Evolutionary conservation across 2,888 invertebrate species (phyloP).

Genomic region (Mylabris sibirica): DNA sequence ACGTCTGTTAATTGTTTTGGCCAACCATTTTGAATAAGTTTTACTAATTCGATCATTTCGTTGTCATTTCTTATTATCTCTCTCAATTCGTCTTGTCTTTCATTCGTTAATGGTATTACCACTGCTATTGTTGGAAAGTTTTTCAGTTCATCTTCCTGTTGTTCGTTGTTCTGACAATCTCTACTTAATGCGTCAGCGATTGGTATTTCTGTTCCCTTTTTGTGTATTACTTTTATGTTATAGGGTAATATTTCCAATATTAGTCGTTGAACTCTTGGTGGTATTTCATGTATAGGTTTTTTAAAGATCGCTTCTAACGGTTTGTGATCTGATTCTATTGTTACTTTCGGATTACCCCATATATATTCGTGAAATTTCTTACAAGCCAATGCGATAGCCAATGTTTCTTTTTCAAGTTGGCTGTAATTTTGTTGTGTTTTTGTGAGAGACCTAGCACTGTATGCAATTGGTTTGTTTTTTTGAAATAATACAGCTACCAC

Average conservation of each 20-base stretch:
- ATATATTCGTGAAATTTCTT: not conserved
- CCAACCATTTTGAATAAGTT: not conserved
- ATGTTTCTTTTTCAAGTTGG: not conserved
- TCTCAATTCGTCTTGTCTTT: not conserved
- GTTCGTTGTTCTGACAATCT: not conserved
- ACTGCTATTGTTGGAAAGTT: not conserved
- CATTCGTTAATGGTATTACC: not conserved
- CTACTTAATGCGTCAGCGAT: not conserved
- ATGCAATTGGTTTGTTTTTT: not conserved
- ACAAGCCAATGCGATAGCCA: not conserved
- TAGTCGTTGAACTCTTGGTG: not conserved
- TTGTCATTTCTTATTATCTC: not conserved
- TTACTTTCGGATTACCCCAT: not conserved
- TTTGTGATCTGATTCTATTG: not conserved
- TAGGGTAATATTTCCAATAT: not conserved
- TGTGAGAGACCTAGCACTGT: not conserved
- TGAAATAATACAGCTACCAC: not conserved
- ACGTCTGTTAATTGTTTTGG: not conserved
- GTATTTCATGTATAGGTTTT: not conserved
- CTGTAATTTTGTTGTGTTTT: not conserved
- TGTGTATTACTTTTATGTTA: not conserved
- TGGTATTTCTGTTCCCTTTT: not conserved
- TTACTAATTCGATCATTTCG: not conserved
- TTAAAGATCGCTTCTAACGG: not conserved
- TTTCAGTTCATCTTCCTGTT: not conserved